Evolutionary conservation across 2,888 invertebrate species (phyloP), one percentile per base, ranked within the genome.

Genomic region (Dolichomitus sp.): DNA sequence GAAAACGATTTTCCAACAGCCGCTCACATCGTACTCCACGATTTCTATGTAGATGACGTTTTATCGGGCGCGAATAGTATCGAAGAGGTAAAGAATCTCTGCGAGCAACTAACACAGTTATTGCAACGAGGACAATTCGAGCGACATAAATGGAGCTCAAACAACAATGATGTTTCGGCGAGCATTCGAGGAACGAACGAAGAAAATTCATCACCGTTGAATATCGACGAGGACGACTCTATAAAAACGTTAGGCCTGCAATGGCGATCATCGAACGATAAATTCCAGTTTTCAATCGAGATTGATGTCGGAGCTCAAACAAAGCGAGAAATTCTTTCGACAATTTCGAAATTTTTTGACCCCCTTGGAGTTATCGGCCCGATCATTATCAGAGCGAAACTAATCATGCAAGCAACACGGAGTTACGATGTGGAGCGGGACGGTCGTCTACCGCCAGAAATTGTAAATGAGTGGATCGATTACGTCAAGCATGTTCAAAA

Each of bases 61-160:
- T 19, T 83, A 30, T 69, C 70, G 45, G 80, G 80, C 3, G 65
- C 72, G 0, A 19, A 66, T 48, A 52, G 19, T 7, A 50, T 81
- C 68, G 77, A 72, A 3, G 42, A 70, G 11, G 69, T 74, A 27
- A 33, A 33, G 14, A 40, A 0, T 27, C 19, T 68, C 27, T 23
- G 42, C 12, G 19, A 52, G 6, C 37, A 75, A 37, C n/a, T 84
- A 0, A 59, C 54, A 0, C 6, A 11, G 0, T 33, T 85, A n/a
- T 23, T 85, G n/a, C 14, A 19, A 7, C 11, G 33, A 11, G 82
- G 72, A 17, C 78, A 82, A 19, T 82, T 85, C 42, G 40, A 59
- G 2, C 19, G 81, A 5, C 75, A 79, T n/a, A 84, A 84, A 17
- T 85, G 84, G 84, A 33, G 48, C 7, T 79, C 84, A 30, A 40